Percentiles rank a stretch among this genome's conserved stretches.
Conservation (phyloP, 2,797 vertebrate species). For the Coregonus sp. region DNA sequence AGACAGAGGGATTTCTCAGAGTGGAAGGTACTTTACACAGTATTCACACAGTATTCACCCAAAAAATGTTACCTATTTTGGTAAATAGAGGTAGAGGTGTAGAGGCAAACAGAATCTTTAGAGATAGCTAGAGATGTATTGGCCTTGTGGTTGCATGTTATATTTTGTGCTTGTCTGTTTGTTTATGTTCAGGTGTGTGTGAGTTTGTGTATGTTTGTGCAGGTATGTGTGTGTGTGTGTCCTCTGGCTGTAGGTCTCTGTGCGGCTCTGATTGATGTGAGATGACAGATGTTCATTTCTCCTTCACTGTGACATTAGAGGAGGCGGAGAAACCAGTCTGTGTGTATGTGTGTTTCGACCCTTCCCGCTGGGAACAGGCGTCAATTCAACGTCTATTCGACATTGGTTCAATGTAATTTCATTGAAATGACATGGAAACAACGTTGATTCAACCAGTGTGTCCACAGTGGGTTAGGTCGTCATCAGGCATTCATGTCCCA, state of each 20-base stretch:
- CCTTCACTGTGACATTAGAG: constrained; percentile 38
- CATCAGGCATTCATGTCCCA: no score
- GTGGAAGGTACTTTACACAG: no score
- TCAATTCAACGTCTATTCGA: no score
- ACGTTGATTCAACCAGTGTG: no score
- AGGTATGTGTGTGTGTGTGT: not conserved
- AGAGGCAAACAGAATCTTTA: not conserved
- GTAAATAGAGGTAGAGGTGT: not conserved
- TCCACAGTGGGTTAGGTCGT: no score
- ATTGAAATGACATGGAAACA: no score
- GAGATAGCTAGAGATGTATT: no score
- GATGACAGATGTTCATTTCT: constrained; percentile 60
- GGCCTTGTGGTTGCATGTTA: not conserved
- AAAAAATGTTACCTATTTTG: not conserved
- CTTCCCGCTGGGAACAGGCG: no score
- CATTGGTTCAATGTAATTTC: no score
- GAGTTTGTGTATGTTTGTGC: constrained; percentile 11
- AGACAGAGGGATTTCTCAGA: not conserved
- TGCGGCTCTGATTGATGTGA: constrained; percentile 33
- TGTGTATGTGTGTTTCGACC: constrained; percentile 19
- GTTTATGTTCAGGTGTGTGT: not conserved
- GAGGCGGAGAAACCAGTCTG: constrained; percentile 8
- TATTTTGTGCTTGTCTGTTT: constrained; percentile 16
- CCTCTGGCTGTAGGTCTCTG: constrained; percentile 24
- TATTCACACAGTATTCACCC: not conserved